Base-by-base conservation (phyloP, 2,113 vertebrate species). In the Cynoglossus semilaevis region DNA sequence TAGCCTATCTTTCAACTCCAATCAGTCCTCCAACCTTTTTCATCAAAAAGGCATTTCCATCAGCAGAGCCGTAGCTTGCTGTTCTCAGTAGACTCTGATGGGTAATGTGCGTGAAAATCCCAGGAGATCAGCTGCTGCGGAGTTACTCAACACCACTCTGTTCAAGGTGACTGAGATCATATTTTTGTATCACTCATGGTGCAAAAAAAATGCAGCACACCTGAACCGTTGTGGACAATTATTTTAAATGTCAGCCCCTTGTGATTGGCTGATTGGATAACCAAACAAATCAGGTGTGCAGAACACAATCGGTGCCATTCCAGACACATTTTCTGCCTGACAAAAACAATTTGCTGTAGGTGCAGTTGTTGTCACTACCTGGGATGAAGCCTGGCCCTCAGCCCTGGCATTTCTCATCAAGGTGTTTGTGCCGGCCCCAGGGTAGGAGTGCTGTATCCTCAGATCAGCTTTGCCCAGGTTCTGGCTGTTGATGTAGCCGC, bases 401-500 rank as follows among this genome's bases (percentile, higher is more conserved):
- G 96, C 95, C 58, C 92, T 92, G 1, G 92, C 90, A 73, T 86
- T 93, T 74, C 94, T 93, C 81, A 87, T 82, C 76, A 93, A 77
- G 5, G 93, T 93, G 74, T 84, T 88, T 10, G 83, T 68, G 51
- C 90, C 63, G 4, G 85, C 80, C 73, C 93, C 65, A 44, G 82
- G 74, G 91, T 88, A 92, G 40, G 94, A 92, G 72, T 94, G 94
- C 75, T 94, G 95, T 52, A 91, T 89, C 77, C 93, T 93, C 61
- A 85, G 86, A 76, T 98, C 95, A 14, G 90, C 57, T 82, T 96
- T 97, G 80, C 74, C 91, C 85, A 89, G 44, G 61, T 87, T 93
- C 67, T 96, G 95, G 89, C 88, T 92, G 82, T 92, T 91, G 88
- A 93, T 92, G 85, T 95, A 98, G 88, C 92, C 94, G 66, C 92